A percentile compares a stretch with the other conserved stretches of the same genome.
Evolutionary conservation across 2,113 vertebrate genomes (phyloP).

Genomic region (Alethe diademata): DNA sequence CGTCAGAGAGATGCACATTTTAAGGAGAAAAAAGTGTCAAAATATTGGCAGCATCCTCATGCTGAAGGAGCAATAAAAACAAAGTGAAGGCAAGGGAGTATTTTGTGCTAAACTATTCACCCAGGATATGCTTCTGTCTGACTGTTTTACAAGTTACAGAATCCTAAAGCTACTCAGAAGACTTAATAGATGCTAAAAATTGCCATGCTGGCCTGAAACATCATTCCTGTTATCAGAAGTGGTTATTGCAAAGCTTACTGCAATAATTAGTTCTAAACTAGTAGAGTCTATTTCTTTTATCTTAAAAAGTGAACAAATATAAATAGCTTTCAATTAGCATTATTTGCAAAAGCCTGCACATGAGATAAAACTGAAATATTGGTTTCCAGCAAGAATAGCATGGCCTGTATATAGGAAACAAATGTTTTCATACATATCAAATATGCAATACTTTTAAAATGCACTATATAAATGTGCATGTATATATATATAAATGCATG

Average conservation of each 20-base stretch:
- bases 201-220: neutral
- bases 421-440: neutral
- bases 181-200: constrained; percentile 11
- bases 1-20: neutral
- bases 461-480: neutral
- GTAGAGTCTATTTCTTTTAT: neutral
- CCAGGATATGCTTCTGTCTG: constrained; percentile 9
- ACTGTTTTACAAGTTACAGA: constrained; percentile 28
- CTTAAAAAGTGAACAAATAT: neutral
- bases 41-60: constrained; percentile 29
- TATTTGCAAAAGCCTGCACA: neutral
- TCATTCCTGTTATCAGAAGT: neutral
- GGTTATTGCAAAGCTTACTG: neutral
- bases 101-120: constrained; percentile 34
- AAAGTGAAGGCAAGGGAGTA: constrained; percentile 33
- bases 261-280: neutral
- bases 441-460: neutral
- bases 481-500: neutral
- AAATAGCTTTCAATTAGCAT: neutral
- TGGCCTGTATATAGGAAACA: neutral
- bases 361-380: neutral
- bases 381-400: neutral
- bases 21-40: neutral
- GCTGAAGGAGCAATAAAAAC: constrained; percentile 35
- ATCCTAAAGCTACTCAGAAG: constrained; percentile 5